phyloP scores from a whole-genome alignment of 2,113 vertebrate species.

The Entomyzon cyanotis region DNA sequence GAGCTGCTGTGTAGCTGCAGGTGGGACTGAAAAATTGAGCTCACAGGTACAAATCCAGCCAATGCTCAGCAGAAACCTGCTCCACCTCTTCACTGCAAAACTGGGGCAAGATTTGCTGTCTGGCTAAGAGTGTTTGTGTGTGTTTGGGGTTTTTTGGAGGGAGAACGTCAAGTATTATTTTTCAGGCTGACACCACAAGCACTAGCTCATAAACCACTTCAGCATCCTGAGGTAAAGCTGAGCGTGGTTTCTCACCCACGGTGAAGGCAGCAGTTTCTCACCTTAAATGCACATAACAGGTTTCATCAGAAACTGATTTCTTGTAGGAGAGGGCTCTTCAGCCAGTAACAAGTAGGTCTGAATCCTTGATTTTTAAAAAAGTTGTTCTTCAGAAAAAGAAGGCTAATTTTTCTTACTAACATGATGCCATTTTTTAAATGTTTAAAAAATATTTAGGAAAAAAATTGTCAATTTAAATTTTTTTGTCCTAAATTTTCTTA shows the following conservation, averaged over 20 bases:
- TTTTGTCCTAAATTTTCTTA: neutral
- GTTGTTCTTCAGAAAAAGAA: neutral
- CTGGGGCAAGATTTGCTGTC: neutral
- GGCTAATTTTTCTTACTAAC: neutral
- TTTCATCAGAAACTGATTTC: neutral
- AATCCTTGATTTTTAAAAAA: neutral
- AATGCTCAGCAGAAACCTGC: neutral
- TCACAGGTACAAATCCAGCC: neutral
- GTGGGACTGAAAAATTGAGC: fast-evolving
- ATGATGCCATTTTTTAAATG: neutral
- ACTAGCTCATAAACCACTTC: neutral
- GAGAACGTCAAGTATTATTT: neutral
- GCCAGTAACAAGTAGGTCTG: neutral
- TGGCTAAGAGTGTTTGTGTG: neutral
- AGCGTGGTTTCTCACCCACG: neutral
- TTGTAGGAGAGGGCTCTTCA: neutral
- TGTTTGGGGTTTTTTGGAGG: neutral
- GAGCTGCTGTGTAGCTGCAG: neutral
- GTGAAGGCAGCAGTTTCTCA: neutral
- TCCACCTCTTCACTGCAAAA: neutral
- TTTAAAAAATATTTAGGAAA: neutral
- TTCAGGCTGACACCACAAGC: neutral
- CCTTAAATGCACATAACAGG: neutral
- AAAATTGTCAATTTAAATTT: neutral
- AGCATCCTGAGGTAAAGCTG: neutral